phyloP scores from a whole-genome alignment of 1,140 invertebrate genomes.

The Rhyacophila brunnea region DNA sequence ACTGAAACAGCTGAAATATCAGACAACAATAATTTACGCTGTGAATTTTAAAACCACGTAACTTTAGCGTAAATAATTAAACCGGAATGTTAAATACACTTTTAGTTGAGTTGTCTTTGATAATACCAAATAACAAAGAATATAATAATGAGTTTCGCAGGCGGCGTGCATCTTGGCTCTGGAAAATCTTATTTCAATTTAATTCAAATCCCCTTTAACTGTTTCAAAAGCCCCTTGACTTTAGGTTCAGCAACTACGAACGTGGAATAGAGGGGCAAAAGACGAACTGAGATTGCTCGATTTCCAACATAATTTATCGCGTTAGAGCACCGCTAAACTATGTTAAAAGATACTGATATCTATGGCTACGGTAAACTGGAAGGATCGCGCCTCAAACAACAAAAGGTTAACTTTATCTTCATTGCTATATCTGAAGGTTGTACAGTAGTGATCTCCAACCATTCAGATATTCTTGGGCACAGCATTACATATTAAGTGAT shows the following conservation, averaged over 20 bases:
- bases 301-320: conserved; percentile 9
- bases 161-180: background rate
- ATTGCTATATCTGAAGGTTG: no score
- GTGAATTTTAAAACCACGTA: no score
- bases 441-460: no score
- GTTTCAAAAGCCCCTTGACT: background rate
- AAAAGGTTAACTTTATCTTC: background rate
- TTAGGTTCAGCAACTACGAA: background rate
- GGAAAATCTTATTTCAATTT: conserved; percentile 4
- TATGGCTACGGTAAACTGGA: background rate
- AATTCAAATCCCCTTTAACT: conserved; percentile 3
- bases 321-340: conserved; percentile 9
- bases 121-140: no score
- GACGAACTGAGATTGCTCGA: conserved; percentile 6
- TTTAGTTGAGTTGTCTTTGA: no score
- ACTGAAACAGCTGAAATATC: no score
- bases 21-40: no score
- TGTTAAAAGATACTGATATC: conserved; percentile 9
- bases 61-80: no score
- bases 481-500: no score
- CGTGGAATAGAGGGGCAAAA: background rate
- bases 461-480: no score
- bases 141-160: background rate
- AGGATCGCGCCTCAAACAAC: background rate
- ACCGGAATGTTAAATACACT: no score